Percentiles rank a stretch among this genome's conserved stretches.
Evolutionary conservation across 2,888 invertebrate genomes (phyloP).

Genomic region (Hipparchia semele): DNA sequence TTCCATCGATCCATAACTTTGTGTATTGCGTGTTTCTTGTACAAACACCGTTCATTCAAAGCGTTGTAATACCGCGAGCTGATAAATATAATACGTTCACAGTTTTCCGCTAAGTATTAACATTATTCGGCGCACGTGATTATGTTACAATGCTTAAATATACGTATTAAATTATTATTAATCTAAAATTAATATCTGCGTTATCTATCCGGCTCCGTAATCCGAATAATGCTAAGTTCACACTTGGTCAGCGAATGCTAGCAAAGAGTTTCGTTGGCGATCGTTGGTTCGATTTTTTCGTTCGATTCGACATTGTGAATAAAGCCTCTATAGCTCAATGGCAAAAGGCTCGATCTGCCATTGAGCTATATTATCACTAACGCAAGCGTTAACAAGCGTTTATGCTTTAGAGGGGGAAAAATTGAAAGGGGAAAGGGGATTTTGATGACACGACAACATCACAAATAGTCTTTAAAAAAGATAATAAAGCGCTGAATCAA

Average conservation of each 20-base stretch:
- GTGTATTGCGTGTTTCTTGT: not conserved
- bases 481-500: no score
- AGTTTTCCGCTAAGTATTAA: constrained; percentile 15
- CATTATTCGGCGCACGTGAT: constrained; percentile 13
- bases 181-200: constrained; percentile 20
- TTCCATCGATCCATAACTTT: not conserved
- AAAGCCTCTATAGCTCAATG: no score
- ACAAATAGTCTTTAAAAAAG: no score
- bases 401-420: no score
- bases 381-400: not conserved
- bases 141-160: constrained; percentile 7
- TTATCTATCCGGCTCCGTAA: constrained; percentile 10
- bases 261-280: not conserved
- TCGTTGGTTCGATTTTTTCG: not conserved
- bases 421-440: no score
- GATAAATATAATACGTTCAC: constrained; percentile 2
- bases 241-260: not conserved
- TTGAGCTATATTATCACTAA: not conserved
- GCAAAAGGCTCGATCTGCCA: no score
- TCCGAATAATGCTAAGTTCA: not conserved
- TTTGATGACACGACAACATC: no score
- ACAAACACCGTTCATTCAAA: constrained; percentile 3
- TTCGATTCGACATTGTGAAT: no score
- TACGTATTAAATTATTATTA: constrained; percentile 13
- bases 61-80: not conserved